Percentiles rank a stretch among this genome's conserved stretches.
These are phyloP conservation scores for Paedocypris micromegethes DNA, from an alignment of 2,797 vertebrate genomes.

Conservation along the genomic window DNA sequence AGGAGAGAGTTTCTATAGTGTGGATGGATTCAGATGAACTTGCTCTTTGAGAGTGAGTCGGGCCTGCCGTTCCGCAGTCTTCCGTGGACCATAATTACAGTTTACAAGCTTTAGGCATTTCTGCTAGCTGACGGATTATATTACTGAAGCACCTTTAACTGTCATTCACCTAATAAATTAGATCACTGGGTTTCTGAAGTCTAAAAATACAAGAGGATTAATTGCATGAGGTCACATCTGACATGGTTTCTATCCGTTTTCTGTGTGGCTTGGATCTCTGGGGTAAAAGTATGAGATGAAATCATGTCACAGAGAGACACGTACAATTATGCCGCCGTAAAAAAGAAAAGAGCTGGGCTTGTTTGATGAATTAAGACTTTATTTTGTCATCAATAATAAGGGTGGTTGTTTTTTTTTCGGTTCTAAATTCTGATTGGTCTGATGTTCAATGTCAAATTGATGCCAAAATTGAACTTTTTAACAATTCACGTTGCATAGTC, in stretches of 20 bases:
- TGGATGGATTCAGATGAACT: background rate
- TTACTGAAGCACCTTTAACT: constrained; percentile 33
- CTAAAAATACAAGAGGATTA: constrained; percentile 46
- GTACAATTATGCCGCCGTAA: constrained; percentile 32
- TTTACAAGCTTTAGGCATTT: constrained; percentile 34
- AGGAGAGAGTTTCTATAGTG: no score
- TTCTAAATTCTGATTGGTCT: background rate
- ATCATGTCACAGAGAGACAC: constrained; percentile 38
- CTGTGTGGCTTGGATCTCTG: constrained; percentile 34
- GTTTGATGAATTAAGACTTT: background rate
- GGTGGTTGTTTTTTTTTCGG: constrained; percentile 4
- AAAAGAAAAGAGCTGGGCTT: constrained; percentile 18
- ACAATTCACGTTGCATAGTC: background rate
- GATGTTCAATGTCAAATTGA: no score
- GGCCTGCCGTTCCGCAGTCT: constrained; percentile 2
- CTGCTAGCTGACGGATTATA: constrained; percentile 26
- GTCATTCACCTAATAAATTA: constrained; percentile 36
- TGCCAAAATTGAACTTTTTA: background rate
- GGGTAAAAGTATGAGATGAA: constrained; percentile 46
- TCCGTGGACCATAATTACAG: constrained; percentile 14
- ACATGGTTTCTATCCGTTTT: constrained; percentile 39
- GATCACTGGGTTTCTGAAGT: constrained; percentile 34
- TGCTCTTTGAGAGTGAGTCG: background rate
- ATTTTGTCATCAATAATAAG: constrained; percentile 12
- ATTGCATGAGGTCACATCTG: constrained; percentile 49